Base-by-base conservation (phyloP, 1,140 invertebrate species). In the Eciton burchellii region DNA sequence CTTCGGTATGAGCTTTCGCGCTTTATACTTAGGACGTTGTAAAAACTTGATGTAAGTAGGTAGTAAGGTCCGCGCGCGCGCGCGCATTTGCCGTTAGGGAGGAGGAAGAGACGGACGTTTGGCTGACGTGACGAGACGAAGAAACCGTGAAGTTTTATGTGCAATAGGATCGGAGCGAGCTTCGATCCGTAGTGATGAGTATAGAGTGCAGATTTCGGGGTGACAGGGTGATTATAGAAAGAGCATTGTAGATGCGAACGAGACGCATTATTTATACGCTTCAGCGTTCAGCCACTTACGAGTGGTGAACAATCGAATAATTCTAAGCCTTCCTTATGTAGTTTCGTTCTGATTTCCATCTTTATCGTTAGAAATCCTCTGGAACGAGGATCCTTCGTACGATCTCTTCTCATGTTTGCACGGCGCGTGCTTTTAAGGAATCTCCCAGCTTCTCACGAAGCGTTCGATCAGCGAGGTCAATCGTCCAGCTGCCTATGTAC, bases 251-350 rank as follows among this genome's bases (percentile, higher is more conserved):
- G 65, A 60, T 24, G 73, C 70, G 62, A 82, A 84, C 74, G 63
- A 79, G 54, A 84, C 35, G n/a, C n/a, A 35, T 81, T 86, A 88
- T 70, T 77, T 85, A 85, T 86, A 84, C 73, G 87, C 87, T 88
- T 88, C 81, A 68, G 43, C 35, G 73, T 86, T 81, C 59, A 6
- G 49, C 43, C 54, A 0, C 56, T 76, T 56, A 49, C 59, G 72
- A n/a, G 49, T 19, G 45, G 70, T 60, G 56, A 26, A 87, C 52
- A 21, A 70, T 82, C 84, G 65, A 52, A 68, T 77, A 77, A 86
- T 49, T 66, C 57, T 76, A 29, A 45, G 49, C 52, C 52, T 57
- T 79, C 49, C 57, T 68, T 16, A 21, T 35, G n/a, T 66, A 21
- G 14, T 49, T 76, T 62, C 21, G 19, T 73, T 84, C 1, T 60